Percentiles rank a stretch among this genome's conserved stretches.
phyloP scores from a whole-genome alignment of 2,888 invertebrate genomes.

The Synergus itoensis region DNA sequence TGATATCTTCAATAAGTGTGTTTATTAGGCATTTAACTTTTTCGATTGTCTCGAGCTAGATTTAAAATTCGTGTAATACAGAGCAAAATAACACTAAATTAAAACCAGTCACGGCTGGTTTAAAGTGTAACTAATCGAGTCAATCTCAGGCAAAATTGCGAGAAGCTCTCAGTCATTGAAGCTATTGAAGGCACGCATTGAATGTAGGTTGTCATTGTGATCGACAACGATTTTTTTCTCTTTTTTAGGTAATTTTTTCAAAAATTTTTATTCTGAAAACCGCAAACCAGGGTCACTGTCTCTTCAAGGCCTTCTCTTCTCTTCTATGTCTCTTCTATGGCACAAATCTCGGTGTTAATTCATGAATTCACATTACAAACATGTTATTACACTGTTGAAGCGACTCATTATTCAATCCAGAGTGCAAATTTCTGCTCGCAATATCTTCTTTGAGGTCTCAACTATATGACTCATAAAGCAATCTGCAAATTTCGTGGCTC shows the following conservation, averaged over 20 bases:
- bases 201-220: not conserved
- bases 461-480: constrained; percentile 29
- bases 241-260: not conserved
- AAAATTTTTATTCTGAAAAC: not conserved
- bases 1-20: not conserved
- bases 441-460: constrained; percentile 14
- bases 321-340: no score
- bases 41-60: not conserved
- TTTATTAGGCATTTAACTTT: not conserved
- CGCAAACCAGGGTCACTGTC: not conserved
- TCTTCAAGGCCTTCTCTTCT: not conserved
- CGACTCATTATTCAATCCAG: constrained; percentile 58
- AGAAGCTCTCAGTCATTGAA: not conserved
- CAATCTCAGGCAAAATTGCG: constrained; percentile 4
- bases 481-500: constrained; percentile 27
- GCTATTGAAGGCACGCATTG: not conserved
- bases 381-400: constrained; percentile 63
- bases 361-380: constrained; percentile 58
- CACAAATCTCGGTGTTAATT: not conserved
- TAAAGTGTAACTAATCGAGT: constrained; percentile 5
- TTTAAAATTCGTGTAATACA: not conserved
- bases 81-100: not conserved
- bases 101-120: constrained; percentile 12
- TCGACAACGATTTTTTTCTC: not conserved
- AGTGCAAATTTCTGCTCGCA: constrained; percentile 26